Percentiles rank a stretch among this genome's conserved stretches.
phyloP scores from a whole-genome alignment of 2,888 invertebrate species.

The Melieria crassipennis region DNA sequence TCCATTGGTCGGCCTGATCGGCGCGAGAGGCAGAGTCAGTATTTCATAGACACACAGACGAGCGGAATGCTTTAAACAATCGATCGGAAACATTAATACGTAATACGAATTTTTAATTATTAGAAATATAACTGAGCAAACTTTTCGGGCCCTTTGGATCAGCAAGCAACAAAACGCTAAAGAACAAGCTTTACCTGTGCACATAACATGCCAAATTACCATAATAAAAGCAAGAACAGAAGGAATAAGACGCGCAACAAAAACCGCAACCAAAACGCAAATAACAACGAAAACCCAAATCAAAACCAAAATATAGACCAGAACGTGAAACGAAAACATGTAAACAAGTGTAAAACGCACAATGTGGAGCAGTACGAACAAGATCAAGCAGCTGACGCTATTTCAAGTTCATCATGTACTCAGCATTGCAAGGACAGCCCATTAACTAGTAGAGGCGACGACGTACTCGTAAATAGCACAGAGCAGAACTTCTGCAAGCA shows the following conservation, averaged over 20 bases:
- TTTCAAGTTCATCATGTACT: too few relatives aligned
- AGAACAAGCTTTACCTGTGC: slow-evolving; percentile 12
- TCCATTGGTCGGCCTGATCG: neutral
- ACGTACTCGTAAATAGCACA: too few relatives aligned
- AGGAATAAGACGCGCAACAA: slow-evolving; percentile 54
- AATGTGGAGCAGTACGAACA: too few relatives aligned
- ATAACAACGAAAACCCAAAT: slow-evolving; percentile 21
- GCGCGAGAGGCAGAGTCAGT: slow-evolving; percentile 14
- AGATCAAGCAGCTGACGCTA: too few relatives aligned
- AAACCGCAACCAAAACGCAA: slow-evolving; percentile 36
- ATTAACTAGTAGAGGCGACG: too few relatives aligned
- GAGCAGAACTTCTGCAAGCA: too few relatives aligned
- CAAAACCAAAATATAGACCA: neutral
- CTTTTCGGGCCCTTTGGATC: slow-evolving; percentile 1
- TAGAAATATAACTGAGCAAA: slow-evolving; percentile 19
- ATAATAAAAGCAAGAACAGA: slow-evolving; percentile 56
- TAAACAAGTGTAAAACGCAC: too few relatives aligned
- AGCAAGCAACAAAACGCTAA: slow-evolving; percentile 1
- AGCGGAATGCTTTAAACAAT: slow-evolving; percentile 25
- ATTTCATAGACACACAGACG: slow-evolving; percentile 30
- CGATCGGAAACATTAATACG: slow-evolving; percentile 27
- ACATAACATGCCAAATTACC: slow-evolving; percentile 56
- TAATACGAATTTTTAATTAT: slow-evolving; percentile 29
- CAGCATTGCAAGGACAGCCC: too few relatives aligned
- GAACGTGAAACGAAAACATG: neutral